Percentiles rank a stretch among this genome's conserved stretches.
Evolutionary conservation across 1,140 invertebrate genomes (phyloP).

Genomic region (Chrysoperla carnea): DNA sequence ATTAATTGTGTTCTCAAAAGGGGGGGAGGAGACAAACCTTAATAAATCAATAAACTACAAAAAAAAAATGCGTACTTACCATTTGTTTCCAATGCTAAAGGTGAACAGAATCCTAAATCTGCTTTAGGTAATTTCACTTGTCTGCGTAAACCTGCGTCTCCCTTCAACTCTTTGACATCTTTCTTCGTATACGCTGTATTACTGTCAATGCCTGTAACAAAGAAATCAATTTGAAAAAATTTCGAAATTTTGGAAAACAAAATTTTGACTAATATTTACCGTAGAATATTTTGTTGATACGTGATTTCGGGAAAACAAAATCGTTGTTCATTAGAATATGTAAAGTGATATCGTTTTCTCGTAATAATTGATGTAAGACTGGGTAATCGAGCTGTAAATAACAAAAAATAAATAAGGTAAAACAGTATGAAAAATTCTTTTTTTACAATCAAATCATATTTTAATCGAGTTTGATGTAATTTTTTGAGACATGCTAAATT

Average conservation of each 20-base stretch:
- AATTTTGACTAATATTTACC: slow-evolving; percentile 26
- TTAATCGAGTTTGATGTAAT: too few relatives aligned
- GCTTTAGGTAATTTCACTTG: slow-evolving; percentile 57
- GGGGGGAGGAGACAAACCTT: slow-evolving; percentile 4
- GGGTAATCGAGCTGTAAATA: slow-evolving; percentile 52
- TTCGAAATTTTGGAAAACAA: background rate
- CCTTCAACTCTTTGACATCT: slow-evolving; percentile 41
- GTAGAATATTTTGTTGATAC: slow-evolving; percentile 52
- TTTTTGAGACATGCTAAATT: too few relatives aligned
- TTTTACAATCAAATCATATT: too few relatives aligned
- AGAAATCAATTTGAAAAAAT: background rate
- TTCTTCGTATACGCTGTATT: slow-evolving; percentile 57
- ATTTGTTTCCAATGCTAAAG: slow-evolving; percentile 65
- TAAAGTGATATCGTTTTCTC: slow-evolving; percentile 61
- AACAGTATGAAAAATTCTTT: too few relatives aligned
- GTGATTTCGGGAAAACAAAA: slow-evolving; percentile 49
- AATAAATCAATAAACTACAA: slow-evolving; percentile 6
- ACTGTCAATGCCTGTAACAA: slow-evolving; percentile 43
- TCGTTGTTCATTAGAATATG: slow-evolving; percentile 71
- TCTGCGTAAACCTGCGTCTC: slow-evolving; percentile 44
- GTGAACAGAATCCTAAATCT: slow-evolving; percentile 57
- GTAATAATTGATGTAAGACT: slow-evolving; percentile 53
- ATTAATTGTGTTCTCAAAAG: slow-evolving; percentile 7
- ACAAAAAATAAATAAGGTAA: slow-evolving; percentile 9
- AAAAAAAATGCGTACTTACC: slow-evolving; percentile 29